Evolutionary conservation across 1,140 invertebrate species (phyloP), one percentile per base, ranked within the genome.

Genomic region (Maconellicoccus hirsutus): DNA sequence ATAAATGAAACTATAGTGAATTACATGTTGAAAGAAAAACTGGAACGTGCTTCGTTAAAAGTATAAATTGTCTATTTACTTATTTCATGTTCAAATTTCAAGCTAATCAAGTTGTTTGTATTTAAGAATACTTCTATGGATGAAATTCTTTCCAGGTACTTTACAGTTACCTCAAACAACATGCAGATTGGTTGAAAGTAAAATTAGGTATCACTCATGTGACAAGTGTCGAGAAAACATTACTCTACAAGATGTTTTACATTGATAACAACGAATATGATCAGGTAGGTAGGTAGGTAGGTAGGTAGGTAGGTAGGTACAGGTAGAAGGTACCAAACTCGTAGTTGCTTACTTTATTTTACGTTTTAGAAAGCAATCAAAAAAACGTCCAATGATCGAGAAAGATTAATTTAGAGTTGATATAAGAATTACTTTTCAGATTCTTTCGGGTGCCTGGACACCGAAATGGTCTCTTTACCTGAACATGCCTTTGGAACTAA

Each of bases 171-270:
- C 74, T 90, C 0, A 82, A 86, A 69, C 80, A 84, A 16, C 85
- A 88, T 74, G 82, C 83, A n/a, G 84, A 87, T 59, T 86, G 86
- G 82, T 76, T 91, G 39, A 81, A 85, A 74, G 81, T 83, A 59
- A 81, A 85, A 59, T 75, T 90, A 16, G 82, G 82, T 8, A 70
- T 70, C 72, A 63, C 72, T 70, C 73, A 69, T 73, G 69, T n/a
- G 73, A n/a, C 72, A 14, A 70, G 66, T 19, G 72, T 73, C 39
- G 33, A 39, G 26, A 78, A n/a, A 83, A 85, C 83, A 0, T 78
- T 91, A 1, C 78, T 89, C 1, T 85, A 88, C 75, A 84, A 84
- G 21, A 90, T 90, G 88, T 91, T 90, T 76, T 87, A 88, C 74
- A 89, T 91, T 59, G 88, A 86, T 10, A 81, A 85, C 70, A 79